Conservation (phyloP, 2,888 invertebrate genomes). For the Caenorhabditis sp. region DNA sequence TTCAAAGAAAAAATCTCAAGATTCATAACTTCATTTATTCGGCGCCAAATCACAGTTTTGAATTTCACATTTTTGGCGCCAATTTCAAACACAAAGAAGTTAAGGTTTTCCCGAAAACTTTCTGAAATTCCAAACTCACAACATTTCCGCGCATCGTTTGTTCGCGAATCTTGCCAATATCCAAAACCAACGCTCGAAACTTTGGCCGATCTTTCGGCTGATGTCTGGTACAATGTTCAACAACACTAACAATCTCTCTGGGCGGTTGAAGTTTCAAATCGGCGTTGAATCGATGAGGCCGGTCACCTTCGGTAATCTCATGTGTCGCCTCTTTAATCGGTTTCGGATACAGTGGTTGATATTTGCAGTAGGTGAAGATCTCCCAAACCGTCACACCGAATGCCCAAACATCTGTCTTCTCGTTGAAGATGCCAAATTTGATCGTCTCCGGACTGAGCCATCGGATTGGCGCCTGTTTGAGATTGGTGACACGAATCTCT, state of each 20-base stretch:
- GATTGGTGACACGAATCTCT: conserved; percentile 12
- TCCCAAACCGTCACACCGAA: conserved; percentile 6
- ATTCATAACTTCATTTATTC: no score
- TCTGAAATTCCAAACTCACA: no score
- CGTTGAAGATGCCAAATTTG: neutral
- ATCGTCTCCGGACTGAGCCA: conserved; percentile 9
- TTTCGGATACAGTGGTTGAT: neutral
- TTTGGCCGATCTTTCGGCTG: neutral
- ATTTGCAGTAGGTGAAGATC: conserved; percentile 1
- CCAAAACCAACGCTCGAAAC: neutral
- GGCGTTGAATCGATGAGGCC: neutral
- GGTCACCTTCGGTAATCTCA: neutral
- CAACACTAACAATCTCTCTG: neutral
- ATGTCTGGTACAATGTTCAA: neutral
- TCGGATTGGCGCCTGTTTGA: conserved; percentile 7
- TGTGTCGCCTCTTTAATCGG: neutral
- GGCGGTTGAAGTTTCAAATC: neutral
- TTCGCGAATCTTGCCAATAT: neutral
- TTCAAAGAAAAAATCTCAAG: no score
- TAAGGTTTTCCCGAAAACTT: no score
- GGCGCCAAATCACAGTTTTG: no score
- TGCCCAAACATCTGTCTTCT: conserved; percentile 10
- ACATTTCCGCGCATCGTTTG: neutral
- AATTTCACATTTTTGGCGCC: no score
- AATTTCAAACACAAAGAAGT: no score